phyloP scores from a whole-genome alignment of 2,797 vertebrate species.

The Anisognathus igniventris region DNA sequence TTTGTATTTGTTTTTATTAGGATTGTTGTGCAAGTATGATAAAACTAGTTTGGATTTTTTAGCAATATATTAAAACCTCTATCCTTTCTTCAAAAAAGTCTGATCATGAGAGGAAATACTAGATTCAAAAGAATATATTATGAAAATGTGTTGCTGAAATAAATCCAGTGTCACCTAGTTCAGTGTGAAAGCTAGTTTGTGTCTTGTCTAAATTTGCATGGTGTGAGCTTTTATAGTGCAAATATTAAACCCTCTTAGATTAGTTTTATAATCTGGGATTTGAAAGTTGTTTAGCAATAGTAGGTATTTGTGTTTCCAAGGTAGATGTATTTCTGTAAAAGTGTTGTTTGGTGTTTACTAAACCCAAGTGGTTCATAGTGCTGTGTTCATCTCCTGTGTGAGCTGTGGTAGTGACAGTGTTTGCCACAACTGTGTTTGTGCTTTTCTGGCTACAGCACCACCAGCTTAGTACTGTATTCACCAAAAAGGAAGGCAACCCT shows the following conservation, averaged over 20 bases:
- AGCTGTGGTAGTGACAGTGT: neutral
- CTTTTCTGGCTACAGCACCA: neutral
- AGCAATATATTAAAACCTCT: neutral
- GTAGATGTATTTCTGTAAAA: neutral
- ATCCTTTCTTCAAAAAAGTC: neutral
- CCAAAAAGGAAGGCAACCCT: neutral
- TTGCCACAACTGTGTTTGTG: neutral
- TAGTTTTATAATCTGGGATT: neutral
- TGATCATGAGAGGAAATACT: neutral
- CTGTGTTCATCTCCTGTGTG: neutral
- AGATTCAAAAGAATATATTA: neutral
- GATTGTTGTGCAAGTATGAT: neutral
- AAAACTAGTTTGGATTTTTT: neutral
- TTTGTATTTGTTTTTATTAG: slow-evolving; percentile 64
- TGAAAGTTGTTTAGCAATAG: neutral
- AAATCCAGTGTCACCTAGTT: neutral
- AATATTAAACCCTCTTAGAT: neutral
- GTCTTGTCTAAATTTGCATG: neutral
- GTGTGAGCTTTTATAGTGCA: neutral
- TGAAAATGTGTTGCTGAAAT: slow-evolving; percentile 24
- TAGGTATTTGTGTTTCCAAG: neutral
- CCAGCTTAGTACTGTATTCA: slow-evolving; percentile 2
- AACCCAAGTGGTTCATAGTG: neutral
- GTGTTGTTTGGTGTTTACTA: neutral
- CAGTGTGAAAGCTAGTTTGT: neutral